These are phyloP conservation scores for Cactoblastis cactorum DNA, from an alignment of 2,888 invertebrate genomes.

Conservation along the genomic window DNA sequence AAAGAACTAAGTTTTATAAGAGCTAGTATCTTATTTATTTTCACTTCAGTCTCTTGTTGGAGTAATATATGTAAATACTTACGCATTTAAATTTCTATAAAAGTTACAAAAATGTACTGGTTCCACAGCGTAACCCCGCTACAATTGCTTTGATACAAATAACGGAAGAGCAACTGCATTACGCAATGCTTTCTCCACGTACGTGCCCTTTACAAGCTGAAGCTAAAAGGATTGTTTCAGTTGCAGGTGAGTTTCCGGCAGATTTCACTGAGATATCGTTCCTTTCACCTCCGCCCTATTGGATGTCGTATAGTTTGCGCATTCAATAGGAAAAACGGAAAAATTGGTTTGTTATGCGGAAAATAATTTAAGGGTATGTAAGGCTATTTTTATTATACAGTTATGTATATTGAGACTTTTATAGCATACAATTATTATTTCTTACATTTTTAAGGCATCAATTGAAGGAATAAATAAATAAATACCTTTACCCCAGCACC, in stretches of 20 bases:
- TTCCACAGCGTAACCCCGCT: no score
- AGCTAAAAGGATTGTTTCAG: conserved; percentile 56
- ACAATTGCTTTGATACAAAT: background rate
- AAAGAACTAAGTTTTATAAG: no score
- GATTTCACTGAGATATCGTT: conserved; percentile 30
- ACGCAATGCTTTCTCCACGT: conserved; percentile 20
- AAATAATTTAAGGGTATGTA: background rate
- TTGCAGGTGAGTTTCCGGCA: conserved; percentile 32
- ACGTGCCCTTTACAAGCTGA: conserved; percentile 32
- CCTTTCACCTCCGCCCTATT: conserved; percentile 18
- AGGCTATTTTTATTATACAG: background rate
- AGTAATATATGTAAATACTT: no score
- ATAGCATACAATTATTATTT: no score
- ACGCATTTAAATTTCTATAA: no score
- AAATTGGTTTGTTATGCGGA: background rate
- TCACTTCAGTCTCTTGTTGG: no score
- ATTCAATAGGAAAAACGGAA: background rate
- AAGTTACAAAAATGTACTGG: no score
- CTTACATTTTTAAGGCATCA: no score
- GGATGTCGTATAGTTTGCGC: conserved; percentile 17
- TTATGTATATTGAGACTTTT: background rate
- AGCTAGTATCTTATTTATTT: no score
- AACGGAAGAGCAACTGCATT: conserved; percentile 14
- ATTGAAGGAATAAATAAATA: no score
- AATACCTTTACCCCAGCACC: no score